Percentiles rank a stretch among this genome's conserved stretches.
phyloP scores from a whole-genome alignment of 2,113 vertebrate species.

The Lethenteron reissneri region DNA sequence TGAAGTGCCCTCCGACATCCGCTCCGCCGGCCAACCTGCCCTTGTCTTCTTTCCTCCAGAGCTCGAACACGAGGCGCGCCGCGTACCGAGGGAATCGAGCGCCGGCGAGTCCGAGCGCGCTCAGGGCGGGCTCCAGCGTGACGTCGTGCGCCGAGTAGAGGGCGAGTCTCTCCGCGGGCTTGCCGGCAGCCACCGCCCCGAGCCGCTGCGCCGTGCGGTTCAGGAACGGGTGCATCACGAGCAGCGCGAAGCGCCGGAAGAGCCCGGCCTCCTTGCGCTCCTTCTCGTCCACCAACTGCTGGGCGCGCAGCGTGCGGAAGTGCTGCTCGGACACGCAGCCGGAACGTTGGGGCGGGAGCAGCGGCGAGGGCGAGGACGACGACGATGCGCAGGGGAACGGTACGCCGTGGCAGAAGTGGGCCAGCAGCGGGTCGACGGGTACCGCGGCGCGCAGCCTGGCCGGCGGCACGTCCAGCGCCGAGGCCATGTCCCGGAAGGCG shows the following conservation, averaged over 20 bases:
- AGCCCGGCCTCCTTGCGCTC: constrained; percentile 44
- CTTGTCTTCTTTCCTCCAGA: constrained; percentile 40
- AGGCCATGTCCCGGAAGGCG: constrained; percentile 58
- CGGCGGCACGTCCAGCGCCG: constrained; percentile 42
- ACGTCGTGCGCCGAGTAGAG: constrained; percentile 81
- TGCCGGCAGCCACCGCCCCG: constrained; percentile 31
- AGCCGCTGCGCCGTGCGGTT: constrained; percentile 50
- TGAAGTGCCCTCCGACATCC: constrained; percentile 28
- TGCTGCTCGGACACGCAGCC: constrained; percentile 54
- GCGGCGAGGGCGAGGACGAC: too few species aligned
- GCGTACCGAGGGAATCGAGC: constrained; percentile 72
- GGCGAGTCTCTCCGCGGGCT: constrained; percentile 30
- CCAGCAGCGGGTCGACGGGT: constrained; percentile 70
- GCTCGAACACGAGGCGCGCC: constrained; percentile 71
- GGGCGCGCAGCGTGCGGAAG: constrained; percentile 59
- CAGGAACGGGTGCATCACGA: constrained; percentile 65
- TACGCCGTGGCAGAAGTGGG: constrained; percentile 69
- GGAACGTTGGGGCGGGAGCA: constrained; percentile 14
- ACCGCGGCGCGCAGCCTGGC: constrained; percentile 64
- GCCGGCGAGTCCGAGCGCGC: constrained; percentile 56
- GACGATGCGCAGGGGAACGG: constrained; percentile 41
- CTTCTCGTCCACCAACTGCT: constrained; percentile 64
- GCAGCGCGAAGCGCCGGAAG: constrained; percentile 50
- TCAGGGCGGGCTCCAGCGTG: constrained; percentile 68
- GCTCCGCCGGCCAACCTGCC: constrained; percentile 14